These are phyloP conservation scores for Drosophila kokeensis DNA, from an alignment of 2,888 invertebrate genomes.

Conservation along the genomic window DNA sequence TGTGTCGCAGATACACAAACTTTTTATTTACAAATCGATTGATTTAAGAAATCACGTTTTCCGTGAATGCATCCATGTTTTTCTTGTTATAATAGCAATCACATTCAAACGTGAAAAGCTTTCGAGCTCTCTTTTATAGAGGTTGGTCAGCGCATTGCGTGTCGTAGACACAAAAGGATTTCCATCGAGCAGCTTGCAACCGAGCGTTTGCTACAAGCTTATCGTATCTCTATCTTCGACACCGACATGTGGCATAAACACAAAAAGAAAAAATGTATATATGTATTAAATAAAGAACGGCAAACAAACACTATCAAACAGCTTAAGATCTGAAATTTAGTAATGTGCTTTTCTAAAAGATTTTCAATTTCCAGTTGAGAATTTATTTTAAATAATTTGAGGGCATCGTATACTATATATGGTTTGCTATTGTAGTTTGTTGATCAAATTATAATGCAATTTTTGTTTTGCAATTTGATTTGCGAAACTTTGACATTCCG, in stretches of 20 bases:
- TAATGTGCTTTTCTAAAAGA: neutral
- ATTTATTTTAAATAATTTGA: neutral
- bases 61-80: neutral
- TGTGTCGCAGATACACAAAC: neutral
- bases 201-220: conserved; percentile 33
- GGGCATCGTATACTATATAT: neutral
- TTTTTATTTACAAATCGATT: neutral
- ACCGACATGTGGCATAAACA: conserved; percentile 1
- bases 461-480: neutral
- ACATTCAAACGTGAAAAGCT: neutral
- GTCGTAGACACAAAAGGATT: conserved; percentile 34
- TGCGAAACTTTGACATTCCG: neutral
- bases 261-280: neutral
- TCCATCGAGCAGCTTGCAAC: conserved; percentile 20
- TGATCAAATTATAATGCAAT: neutral
- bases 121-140: neutral
- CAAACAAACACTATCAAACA: conserved; percentile 11
- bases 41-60: neutral
- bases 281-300: neutral
- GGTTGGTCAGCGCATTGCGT: conserved; percentile 17
- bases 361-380: neutral
- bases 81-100: neutral
- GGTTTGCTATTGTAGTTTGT: neutral
- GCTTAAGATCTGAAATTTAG: neutral
- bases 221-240: conserved; percentile 9